Evolutionary conservation across 2,797 vertebrate species (phyloP), one percentile per base, ranked within the genome.

Genomic region (Tauraco hartlaubi): DNA sequence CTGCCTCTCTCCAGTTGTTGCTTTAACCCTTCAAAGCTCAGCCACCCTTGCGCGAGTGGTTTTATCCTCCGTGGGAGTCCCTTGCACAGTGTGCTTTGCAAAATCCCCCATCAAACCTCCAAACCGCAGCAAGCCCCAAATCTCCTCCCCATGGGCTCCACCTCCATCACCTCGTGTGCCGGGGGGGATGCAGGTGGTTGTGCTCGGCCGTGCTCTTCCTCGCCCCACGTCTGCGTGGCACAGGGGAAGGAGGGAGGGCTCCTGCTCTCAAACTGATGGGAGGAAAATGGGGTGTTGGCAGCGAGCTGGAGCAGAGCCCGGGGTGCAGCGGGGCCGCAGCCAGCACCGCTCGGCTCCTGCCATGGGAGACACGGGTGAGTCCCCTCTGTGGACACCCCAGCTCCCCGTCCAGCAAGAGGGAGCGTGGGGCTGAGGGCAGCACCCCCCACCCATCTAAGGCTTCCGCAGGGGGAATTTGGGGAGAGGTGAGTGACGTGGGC

Each of bases 141-240:
- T 49, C 35, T 33, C 80, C 49, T 16, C 44, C 7, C 17, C 11
- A 0, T 2, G 14, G 49, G 13, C 20, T 19, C 39, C 17, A 37
- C 2, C 31, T 37, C 59, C 86, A 46, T 25, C 81, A 23, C 5
- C n/a, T 12, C 2, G 15, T 11, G 18, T 10, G 12, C 3, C 23
- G 35, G 13, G 3, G 11, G 23, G 7, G 8, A 22, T 16, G 54
- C 29, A 16, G 46, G 14, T 1, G 10, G 15, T 35, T 31, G 64
- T 15, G 20, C 48, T 49, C 17, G 52, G 8, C 75, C 52, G 0
- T 31, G 28, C 13, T 76, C 41, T 41, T 81, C 52, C 39, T 76
- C 9, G 1, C 43, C 62, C 29, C 5, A 0, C 0, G 0, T 7
- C n/a, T 22, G 52, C 3, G 1, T 12, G 26, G 49, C 39, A 10